Base-by-base conservation (phyloP, 2,797 vertebrate genomes). In the Lemur catta region DNA sequence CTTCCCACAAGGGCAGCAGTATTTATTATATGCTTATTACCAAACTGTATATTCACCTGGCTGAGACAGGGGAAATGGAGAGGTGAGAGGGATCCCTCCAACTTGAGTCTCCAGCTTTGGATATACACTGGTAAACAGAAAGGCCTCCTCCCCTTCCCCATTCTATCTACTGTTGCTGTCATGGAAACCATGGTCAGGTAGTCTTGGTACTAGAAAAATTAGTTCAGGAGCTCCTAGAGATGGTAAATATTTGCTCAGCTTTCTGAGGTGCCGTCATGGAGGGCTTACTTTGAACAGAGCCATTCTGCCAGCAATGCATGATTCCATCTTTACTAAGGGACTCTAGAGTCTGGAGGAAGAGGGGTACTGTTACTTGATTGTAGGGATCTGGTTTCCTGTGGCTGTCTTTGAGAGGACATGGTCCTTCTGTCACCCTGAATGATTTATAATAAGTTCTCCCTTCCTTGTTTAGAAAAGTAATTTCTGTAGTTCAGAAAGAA, bases 241-340 rank as follows among this genome's bases (percentile, higher is more conserved):
- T 63, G 91, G 69, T 92, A 95, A 95, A 95, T 97, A 91, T 91
- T 97, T 94, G 72, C 81, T 96, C 65, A 81, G 30, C 74, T 63
- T 35, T 95, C 89, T 33, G 71, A 91, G 75, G 82, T 80, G 61
- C 92, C 74, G n/a, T 87, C n/a, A 2, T 57, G 81, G 59, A 96
- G 75, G 61, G 78, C 75, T 95, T 78, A 46, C 55, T 89, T 43
- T 55, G 82, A 93, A 46, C 75, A 84, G 50, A 75, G 72, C 86
- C 33, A 2, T 61, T 72, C 61, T 95, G 91, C 91, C 78, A 89
- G 46, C 55, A 91, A 4, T 7, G n/a, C 78, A 24, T 91, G 86
- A 84, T 63, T 90, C 75, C 12, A 26, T 88, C 46, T 86, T 93
- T 93, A 33, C 76, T 55, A 15, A 80, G 88, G 52, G 50, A 74